A percentile compares a stretch with the other conserved stretches of the same genome.
Conservation (phyloP, 92 coral and sea anemone genomes). For the Chrysogorgia sp. region DNA sequence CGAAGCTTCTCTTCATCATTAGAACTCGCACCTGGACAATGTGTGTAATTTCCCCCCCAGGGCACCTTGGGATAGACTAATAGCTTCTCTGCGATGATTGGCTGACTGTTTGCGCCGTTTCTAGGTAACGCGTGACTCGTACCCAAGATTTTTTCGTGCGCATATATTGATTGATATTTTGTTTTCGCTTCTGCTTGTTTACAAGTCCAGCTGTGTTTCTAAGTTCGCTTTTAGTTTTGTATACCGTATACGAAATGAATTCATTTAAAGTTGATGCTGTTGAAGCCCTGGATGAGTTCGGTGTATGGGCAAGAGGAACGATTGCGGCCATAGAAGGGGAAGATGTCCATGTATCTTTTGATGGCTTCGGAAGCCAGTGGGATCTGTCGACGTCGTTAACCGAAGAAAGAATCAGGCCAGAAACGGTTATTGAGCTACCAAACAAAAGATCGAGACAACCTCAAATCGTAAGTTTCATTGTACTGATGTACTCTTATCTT, state of each 20-base stretch:
- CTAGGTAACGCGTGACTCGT: no score
- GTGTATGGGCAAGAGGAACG: slow-evolving; percentile 20
- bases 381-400: background rate
- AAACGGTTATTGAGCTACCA: background rate
- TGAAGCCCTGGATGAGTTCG: slow-evolving; percentile 19
- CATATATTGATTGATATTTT: no score
- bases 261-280: slow-evolving; percentile 1
- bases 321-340: slow-evolving; percentile 6
- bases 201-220: background rate
- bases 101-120: background rate
- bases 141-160: no score
- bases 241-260: slow-evolving; percentile 9
- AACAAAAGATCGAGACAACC: slow-evolving; percentile 2
- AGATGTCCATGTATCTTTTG: background rate
- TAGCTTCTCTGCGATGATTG: background rate
- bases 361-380: slow-evolving; percentile 22
- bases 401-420: background rate
- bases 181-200: no score
- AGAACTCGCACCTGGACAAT: background rate
- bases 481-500: no score
- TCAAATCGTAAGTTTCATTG: slow-evolving; percentile 5
- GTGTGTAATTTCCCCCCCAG: background rate
- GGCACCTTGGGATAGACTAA: background rate
- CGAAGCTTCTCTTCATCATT: no score
- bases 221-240: no score